Conservation (phyloP, 2,797 vertebrate species). For the Sphenodon punctatus region DNA sequence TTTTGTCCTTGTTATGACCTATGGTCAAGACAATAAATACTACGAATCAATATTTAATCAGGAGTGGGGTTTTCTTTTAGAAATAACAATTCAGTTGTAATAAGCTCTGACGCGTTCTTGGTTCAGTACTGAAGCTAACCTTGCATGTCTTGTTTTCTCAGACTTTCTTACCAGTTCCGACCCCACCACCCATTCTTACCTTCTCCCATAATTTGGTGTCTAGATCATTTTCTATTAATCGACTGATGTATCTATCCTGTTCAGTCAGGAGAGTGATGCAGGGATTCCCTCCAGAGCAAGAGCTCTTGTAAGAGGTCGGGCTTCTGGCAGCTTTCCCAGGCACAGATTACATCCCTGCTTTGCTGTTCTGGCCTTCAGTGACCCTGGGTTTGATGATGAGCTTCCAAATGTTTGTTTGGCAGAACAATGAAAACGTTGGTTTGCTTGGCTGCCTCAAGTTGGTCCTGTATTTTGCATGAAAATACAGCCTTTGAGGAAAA, state of each 20-base stretch:
- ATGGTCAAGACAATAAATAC: no score
- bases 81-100: background rate
- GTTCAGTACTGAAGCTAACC: background rate
- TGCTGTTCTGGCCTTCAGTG: background rate
- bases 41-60: no score
- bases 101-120: background rate
- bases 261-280: background rate
- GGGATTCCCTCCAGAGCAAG: background rate
- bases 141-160: background rate
- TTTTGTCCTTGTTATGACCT: no score
- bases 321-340: conserved; percentile 24
- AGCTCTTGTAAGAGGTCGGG: background rate
- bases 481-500: background rate
- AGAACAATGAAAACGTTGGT: background rate
- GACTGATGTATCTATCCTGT: background rate
- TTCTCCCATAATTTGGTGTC: background rate
- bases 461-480: background rate
- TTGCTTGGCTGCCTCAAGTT: background rate
- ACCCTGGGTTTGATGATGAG: background rate
- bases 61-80: background rate
- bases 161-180: background rate
- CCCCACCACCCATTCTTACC: background rate
- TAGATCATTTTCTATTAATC: background rate
- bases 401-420: background rate
- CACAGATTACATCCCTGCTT: background rate